A percentile compares a stretch with the other conserved stretches of the same genome.
phyloP scores from a whole-genome alignment of 2,113 vertebrate genomes.

The Fulmarus glacialis region DNA sequence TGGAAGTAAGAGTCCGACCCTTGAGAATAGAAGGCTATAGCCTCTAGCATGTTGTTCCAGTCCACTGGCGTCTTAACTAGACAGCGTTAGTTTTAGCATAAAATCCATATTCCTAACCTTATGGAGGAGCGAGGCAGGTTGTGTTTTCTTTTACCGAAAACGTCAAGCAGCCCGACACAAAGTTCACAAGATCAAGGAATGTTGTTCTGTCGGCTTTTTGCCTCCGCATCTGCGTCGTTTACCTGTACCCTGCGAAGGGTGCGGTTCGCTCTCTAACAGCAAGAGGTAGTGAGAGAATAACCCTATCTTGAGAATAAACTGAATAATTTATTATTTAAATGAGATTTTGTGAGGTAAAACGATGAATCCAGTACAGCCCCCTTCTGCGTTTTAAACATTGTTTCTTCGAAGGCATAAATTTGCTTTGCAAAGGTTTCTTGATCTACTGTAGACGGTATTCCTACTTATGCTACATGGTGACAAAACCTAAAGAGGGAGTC shows the following conservation, averaged over 20 bases:
- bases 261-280: background rate
- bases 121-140: background rate
- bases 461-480: conserved; percentile 47
- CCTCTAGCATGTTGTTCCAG: conserved; percentile 58
- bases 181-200: conserved; percentile 46
- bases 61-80: conserved; percentile 65
- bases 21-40: conserved; percentile 37
- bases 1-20: conserved; percentile 10
- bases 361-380: background rate
- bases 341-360: background rate
- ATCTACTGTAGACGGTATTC: background rate
- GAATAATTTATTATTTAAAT: conserved; percentile 32
- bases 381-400: conserved; percentile 7
- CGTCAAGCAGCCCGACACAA: background rate
- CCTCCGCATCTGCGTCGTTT: fast-evolving
- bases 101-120: conserved; percentile 65
- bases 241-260: background rate
- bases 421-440: conserved; percentile 16
- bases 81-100: conserved; percentile 60
- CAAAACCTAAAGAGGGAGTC: conserved; percentile 75
- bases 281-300: conserved; percentile 1
- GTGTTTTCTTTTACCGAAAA: background rate
- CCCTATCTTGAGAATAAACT: background rate
- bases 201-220: background rate
- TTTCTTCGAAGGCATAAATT: conserved; percentile 56